phyloP scores from a whole-genome alignment of 1,140 invertebrate genomes.

The Stegodyphus mimosarum region DNA sequence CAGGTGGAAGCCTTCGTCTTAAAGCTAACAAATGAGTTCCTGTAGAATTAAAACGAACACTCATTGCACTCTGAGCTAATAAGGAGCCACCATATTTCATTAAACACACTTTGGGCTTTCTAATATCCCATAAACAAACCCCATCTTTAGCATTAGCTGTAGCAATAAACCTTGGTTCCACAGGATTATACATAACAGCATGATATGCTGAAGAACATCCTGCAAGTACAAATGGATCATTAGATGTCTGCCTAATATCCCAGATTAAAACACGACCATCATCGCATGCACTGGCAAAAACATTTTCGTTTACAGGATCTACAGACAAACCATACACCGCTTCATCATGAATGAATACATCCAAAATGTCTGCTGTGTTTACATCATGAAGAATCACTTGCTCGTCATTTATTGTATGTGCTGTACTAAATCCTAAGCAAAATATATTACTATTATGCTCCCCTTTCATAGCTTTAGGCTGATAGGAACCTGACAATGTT shows the following conservation, averaged over 20 bases:
- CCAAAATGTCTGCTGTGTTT: constrained; percentile 76
- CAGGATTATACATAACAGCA: constrained; percentile 90
- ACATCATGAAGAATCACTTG: constrained; percentile 90
- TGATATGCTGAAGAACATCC: constrained; percentile 82
- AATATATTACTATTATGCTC: constrained; percentile 94
- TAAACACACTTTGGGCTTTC: constrained; percentile 77
- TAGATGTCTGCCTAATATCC: constrained; percentile 77
- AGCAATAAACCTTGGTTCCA: constrained; percentile 81
- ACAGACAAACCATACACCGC: constrained; percentile 89
- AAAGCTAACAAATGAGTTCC: constrained; percentile 86
- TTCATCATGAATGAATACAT: constrained; percentile 85
- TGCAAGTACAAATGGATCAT: constrained; percentile 76
- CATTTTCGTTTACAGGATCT: constrained; percentile 83
- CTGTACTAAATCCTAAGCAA: constrained; percentile 85
- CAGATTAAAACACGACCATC: constrained; percentile 87
- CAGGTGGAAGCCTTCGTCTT: constrained; percentile 83
- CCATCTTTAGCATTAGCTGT: constrained; percentile 92
- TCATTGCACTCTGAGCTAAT: constrained; percentile 84
- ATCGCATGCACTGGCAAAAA: constrained; percentile 90
- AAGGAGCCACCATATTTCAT: constrained; percentile 77
- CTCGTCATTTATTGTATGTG: constrained; percentile 89
- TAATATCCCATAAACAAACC: constrained; percentile 87
- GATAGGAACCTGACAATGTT: constrained; percentile 72
- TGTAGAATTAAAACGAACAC: constrained; percentile 84
- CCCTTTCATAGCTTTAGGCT: constrained; percentile 79